Conservation (phyloP, 2,888 invertebrate genomes). For the Muscina levida region DNA sequence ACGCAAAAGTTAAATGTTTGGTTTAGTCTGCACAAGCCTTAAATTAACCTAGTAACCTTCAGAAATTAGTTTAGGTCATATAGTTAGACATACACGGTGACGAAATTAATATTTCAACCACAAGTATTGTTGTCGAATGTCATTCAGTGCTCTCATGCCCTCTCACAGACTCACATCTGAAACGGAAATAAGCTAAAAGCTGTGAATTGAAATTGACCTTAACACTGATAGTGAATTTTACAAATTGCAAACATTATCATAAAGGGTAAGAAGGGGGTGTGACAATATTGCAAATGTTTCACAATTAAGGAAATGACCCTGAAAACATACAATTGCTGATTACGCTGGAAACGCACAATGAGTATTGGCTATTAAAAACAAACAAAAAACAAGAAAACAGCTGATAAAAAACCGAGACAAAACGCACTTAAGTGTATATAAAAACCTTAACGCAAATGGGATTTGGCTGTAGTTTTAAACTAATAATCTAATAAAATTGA, state of each 20-base stretch:
- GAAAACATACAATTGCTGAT: slow-evolving; percentile 44
- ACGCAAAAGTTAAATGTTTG: no score
- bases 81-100: no score
- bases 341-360: slow-evolving; percentile 40
- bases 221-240: slow-evolving; percentile 44
- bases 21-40: no score
- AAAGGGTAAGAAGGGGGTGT: background rate
- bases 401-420: slow-evolving; percentile 40
- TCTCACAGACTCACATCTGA: no score
- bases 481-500: slow-evolving; percentile 50
- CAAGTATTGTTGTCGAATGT: no score
- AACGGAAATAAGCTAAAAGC: slow-evolving; percentile 45
- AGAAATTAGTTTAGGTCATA: no score
- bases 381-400: slow-evolving; percentile 9
- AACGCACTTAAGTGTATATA: slow-evolving; percentile 46
- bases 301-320: slow-evolving; percentile 64
- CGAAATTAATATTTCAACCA: no score
- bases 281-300: slow-evolving; percentile 39
- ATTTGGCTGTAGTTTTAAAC: slow-evolving; percentile 46
- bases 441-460: slow-evolving; percentile 21
- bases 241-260: background rate
- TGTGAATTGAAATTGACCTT: slow-evolving; percentile 30
- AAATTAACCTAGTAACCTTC: no score
- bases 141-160: no score
- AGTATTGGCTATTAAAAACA: background rate